Base-by-base conservation (phyloP, 35 echinoderm and acorn worm species). In the Nesometra sesokonis region DNA sequence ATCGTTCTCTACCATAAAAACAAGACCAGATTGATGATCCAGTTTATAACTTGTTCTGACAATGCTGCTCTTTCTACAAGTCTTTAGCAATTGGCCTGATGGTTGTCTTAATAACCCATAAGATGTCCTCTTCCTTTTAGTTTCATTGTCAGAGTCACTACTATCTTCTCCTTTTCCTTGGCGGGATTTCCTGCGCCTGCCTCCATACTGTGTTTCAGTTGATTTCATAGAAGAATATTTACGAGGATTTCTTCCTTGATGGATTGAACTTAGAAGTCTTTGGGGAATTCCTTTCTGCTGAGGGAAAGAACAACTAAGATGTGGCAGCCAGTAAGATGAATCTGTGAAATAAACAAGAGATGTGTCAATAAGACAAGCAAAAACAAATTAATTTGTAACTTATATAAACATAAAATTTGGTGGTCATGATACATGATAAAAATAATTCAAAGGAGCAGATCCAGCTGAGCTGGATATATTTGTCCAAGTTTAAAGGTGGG, bases 11-110 rank as follows among this genome's bases (percentile, higher is more conserved):
- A 77, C 40, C 31, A 46, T n/a, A 81, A 77, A 36, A 84, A 82
- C 29, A 85, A 79, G 43, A 81, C 67, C 37, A 83, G 77, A 43
- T 87, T 89, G 29, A 84, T 35, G 31, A 77, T 87, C 52, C 77
- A 78, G 32, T 90, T 47, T 21, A 91, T 81, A 21, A 93, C 85
- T 7, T 84, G 89, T 27, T 80, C 82, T 0, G 86, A 85, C 39
- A 82, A 87, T 39, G 88, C 86, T 86, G 81, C 88, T 32, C 76
- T 76, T 46, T 85, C 88, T 32, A 85, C 82, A 47, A 77, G 85
- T n/a, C 84, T 87, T 2, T 81, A 84, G 47, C 77, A 84, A 23
- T 57, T 88, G 77, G 47, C 84, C 33, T 80, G 57, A 37, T 81
- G 33, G 40, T 76, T 84, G n/a, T 83, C 83, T 89, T 38, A 89